Evolutionary conservation across 30 jellyfish, hydroid and myxozoan genomes (phyloP).

Genomic region (Hydractinia symbiolongicarpus): DNA sequence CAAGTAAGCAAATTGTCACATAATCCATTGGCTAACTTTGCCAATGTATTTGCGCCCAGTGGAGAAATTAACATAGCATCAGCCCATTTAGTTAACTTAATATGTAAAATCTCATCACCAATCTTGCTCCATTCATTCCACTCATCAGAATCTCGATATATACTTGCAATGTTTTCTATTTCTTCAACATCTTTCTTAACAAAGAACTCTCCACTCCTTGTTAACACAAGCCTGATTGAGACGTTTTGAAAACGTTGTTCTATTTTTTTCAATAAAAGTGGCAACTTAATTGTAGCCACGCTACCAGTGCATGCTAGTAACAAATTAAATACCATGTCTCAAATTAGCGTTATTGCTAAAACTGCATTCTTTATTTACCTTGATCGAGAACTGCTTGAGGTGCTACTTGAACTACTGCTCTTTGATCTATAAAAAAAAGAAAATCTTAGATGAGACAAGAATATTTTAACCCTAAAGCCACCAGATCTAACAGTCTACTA

Average conservation of each 20-base stretch:
- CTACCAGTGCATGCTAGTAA: constrained; percentile 75
- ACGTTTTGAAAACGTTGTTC: background rate
- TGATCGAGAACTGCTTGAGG: constrained; percentile 4
- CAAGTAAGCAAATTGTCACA: constrained; percentile 84
- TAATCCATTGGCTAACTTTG: constrained; percentile 70
- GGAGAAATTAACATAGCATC: constrained; percentile 73
- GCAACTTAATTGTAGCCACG: constrained; percentile 69
- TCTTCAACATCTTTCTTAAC: constrained; percentile 20
- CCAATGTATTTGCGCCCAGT: constrained; percentile 87
- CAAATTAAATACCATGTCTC: constrained; percentile 8
- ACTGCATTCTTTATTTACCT: background rate
- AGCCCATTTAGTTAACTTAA: constrained; percentile 89
- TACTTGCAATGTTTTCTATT: background rate
- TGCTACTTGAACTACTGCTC: constrained; percentile 7
- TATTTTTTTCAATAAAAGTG: constrained; percentile 15
- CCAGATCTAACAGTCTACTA: no score
- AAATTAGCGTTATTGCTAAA: no score
- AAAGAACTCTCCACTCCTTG: constrained; percentile 40
- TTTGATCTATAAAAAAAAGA: background rate
- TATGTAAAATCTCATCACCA: constrained; percentile 63
- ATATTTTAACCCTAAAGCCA: no score
- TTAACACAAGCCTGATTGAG: constrained; percentile 32
- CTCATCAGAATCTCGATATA: constrained; percentile 49
- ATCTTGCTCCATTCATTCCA: constrained; percentile 55
- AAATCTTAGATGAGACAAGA: no score